Evolutionary conservation across 2,113 vertebrate species (phyloP).

Genomic region (Pseudorasbora parva): DNA sequence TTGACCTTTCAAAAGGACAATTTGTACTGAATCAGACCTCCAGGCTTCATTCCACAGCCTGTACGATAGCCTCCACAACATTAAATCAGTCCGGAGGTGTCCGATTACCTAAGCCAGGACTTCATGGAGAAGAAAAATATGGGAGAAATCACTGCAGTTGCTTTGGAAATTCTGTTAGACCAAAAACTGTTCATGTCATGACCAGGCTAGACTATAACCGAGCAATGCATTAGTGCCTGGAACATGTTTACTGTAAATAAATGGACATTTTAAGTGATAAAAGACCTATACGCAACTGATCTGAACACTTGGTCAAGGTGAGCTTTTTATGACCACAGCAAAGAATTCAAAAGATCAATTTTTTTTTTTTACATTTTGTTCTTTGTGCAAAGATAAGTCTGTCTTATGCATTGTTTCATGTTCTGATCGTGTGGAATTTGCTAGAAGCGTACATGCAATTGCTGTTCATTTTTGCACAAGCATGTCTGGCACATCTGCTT

Average conservation of each 20-base stretch:
- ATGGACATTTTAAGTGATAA: neutral
- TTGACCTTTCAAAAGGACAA: neutral
- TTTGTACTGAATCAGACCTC: neutral
- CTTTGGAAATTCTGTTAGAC: neutral
- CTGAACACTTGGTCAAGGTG: neutral
- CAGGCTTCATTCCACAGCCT: slow-evolving; percentile 2
- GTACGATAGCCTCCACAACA: too few species aligned
- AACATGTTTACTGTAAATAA: slow-evolving; percentile 18
- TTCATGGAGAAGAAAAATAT: neutral
- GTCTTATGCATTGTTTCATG: neutral
- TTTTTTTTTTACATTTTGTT: neutral
- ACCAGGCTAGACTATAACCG: neutral
- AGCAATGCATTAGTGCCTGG: too few species aligned
- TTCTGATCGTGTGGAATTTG: neutral
- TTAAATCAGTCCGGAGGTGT: neutral
- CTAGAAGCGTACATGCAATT: slow-evolving; percentile 6
- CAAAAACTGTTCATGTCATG: neutral
- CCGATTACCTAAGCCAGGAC: neutral
- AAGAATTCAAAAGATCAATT: neutral
- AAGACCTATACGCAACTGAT: neutral
- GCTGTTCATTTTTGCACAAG: neutral
- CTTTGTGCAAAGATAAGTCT: neutral
- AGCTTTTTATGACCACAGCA: neutral
- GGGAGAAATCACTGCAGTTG: neutral
- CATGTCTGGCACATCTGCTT: slow-evolving; percentile 1